phyloP scores from a whole-genome alignment of 2,797 vertebrate genomes.

The Zalophus californianus region DNA sequence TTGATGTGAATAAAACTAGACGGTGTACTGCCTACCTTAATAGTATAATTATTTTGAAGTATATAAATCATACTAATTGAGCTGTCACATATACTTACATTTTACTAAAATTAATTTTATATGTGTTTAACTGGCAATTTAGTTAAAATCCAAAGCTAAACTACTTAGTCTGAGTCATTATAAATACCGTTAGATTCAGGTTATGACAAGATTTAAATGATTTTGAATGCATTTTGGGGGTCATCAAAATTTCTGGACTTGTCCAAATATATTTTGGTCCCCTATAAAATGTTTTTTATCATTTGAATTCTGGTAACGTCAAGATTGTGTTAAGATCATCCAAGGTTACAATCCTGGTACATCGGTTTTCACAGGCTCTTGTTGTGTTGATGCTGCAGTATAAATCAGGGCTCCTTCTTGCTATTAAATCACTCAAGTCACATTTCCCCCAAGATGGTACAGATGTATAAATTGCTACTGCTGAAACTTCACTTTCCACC shows the following conservation, averaged over 20 bases:
- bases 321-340: not conserved
- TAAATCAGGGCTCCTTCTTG: slow-evolving; percentile 42
- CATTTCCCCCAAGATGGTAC: slow-evolving; percentile 50
- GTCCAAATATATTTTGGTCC: not conserved
- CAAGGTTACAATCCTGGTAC: not conserved
- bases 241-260: not conserved
- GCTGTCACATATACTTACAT: slow-evolving; percentile 69
- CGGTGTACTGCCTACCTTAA: slow-evolving; percentile 68
- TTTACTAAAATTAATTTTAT: slow-evolving; percentile 73
- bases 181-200: slow-evolving; percentile 15
- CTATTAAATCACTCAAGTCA: slow-evolving; percentile 57
- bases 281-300: not conserved
- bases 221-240: not conserved
- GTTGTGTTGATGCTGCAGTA: not conserved
- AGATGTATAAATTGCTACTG: slow-evolving; percentile 59
- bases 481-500: slow-evolving; percentile 65
- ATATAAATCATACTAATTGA: slow-evolving; percentile 75
- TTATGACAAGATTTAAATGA: slow-evolving; percentile 12
- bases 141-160: slow-evolving; percentile 54
- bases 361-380: slow-evolving; percentile 16
- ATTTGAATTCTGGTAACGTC: not conserved
- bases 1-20: slow-evolving; percentile 66
- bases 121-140: slow-evolving; percentile 75
- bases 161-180: slow-evolving; percentile 50
- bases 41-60: slow-evolving; percentile 73